Evolutionary conservation across 92 coral and sea anemone genomes (phyloP), one percentile per base, ranked within the genome.

Genomic region (Parazoanthus darwini): DNA sequence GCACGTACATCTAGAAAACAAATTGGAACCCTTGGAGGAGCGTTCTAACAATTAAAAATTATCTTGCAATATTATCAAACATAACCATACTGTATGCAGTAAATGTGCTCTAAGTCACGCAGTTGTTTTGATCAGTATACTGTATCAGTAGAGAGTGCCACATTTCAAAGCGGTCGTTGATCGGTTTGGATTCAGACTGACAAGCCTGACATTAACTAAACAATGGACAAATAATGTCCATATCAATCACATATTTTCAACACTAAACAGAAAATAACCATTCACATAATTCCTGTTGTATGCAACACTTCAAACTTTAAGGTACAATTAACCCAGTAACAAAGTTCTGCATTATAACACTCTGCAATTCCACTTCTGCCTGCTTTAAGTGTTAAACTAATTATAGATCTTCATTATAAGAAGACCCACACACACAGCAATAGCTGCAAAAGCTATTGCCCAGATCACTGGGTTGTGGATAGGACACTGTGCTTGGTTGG

Each of bases 381-480:
- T 5, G 10, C 78, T 14, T 10, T 14, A 74, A 74, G 18, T 20
- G 44, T 74, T 14, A 74, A 39, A 16, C 23, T 76, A 76, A 42
- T 20, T 20, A 44, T 76, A 76, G 26, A 76, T 39, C 56, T 68
- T 71, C 46, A 68, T 36, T 68, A 83, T 42, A 59, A 78, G 11
- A 26, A 91, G 63, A 43, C 86, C 94, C 67, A 85, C 70, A 38
- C 86, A 22, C 22, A 91, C 90, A 50, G 94, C 94, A 37, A 81
- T 59, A 3, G 78, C 94, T 33, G 94, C 94, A 79, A 91, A 77
- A 48, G 81, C 72, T 22, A 91, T 37, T 8, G 92, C 94, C 80
- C 82, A 81, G 77, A 91, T 44, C 46, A 89, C 37, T 2, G 92
- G 91, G 63, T 71, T 89, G 23, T 90, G 94, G 87, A 86, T 80